A percentile compares a stretch with the other conserved stretches of the same genome.
phyloP scores from a whole-genome alignment of 2,113 vertebrate genomes.

The Megaleporinus macrocephalus region DNA sequence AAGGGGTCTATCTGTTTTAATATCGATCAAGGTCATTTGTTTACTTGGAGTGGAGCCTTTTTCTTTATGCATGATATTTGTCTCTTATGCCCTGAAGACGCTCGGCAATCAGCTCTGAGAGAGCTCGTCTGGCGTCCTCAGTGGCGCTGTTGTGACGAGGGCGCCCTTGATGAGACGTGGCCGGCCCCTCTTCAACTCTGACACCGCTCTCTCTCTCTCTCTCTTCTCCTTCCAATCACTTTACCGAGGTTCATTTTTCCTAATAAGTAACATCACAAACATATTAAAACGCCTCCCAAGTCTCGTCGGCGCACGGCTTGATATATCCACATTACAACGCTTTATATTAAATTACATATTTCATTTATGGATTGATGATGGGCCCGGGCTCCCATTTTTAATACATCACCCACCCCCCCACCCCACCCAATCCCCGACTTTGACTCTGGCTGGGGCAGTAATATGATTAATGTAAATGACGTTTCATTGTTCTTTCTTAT shows the following conservation, averaged over 20 bases:
- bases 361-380: constrained; percentile 53
- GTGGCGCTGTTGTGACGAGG: background rate
- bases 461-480: constrained; percentile 61
- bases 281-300: constrained; percentile 4
- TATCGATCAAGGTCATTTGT: constrained; percentile 42
- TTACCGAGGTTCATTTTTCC: constrained; percentile 23
- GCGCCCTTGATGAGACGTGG: constrained; percentile 9
- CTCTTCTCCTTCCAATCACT: constrained; percentile 8
- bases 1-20: constrained; percentile 26
- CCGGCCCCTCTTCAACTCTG: constrained; percentile 5
- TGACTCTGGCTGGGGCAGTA: constrained; percentile 37
- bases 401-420: constrained; percentile 33
- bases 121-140: background rate
- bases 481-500: constrained; percentile 59
- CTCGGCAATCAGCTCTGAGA: constrained; percentile 6
- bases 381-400: constrained; percentile 22
- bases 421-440: constrained; percentile 24
- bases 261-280: constrained; percentile 33
- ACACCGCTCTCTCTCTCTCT: background rate
- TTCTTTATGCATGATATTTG: constrained; percentile 42
- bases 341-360: constrained; percentile 52
- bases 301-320: constrained; percentile 19
- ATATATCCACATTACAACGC: constrained; percentile 43
- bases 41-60: constrained; percentile 2
- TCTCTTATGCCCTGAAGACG: constrained; percentile 39